Percentiles rank a stretch among this genome's conserved stretches.
phyloP scores from a whole-genome alignment of 2,797 vertebrate genomes.

The Aselliscus stoliczkanus region DNA sequence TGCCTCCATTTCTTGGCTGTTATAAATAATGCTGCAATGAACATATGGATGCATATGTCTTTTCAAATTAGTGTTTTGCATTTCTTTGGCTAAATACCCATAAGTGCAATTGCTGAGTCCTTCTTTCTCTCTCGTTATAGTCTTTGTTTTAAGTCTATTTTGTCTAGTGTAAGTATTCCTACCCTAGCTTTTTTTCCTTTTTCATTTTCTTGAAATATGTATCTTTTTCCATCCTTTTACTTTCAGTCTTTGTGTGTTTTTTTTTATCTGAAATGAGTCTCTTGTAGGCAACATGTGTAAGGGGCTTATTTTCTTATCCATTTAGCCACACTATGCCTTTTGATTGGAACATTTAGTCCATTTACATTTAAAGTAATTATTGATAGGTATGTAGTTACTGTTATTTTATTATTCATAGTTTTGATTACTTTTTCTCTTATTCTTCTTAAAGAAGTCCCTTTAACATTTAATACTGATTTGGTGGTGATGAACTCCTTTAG shows the following conservation, averaged over 20 bases:
- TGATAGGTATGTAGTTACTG: not conserved
- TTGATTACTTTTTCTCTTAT: not conserved
- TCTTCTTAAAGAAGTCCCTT: not conserved
- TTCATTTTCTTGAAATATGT: no score
- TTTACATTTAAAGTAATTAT: not conserved
- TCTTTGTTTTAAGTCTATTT: not conserved
- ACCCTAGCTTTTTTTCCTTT: no score
- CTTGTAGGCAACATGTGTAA: not conserved
- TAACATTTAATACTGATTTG: not conserved
- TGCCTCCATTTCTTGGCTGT: no score
- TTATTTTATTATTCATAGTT: not conserved
- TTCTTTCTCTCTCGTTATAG: not conserved
- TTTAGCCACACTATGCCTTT: no score
- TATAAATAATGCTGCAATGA: no score
- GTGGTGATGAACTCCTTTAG: not conserved
- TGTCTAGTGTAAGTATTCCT: not conserved
- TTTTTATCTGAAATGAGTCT: not conserved
- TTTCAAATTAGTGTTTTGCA: not conserved
- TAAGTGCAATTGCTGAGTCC: not conserved
- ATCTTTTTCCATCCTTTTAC: not conserved
- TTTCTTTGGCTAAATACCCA: not conserved
- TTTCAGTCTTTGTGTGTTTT: not conserved
- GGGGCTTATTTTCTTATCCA: not conserved
- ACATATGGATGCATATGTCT: not conserved
- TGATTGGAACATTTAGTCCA: no score